phyloP scores from a whole-genome alignment of 2,888 invertebrate genomes.

The Clusia tigrina region DNA sequence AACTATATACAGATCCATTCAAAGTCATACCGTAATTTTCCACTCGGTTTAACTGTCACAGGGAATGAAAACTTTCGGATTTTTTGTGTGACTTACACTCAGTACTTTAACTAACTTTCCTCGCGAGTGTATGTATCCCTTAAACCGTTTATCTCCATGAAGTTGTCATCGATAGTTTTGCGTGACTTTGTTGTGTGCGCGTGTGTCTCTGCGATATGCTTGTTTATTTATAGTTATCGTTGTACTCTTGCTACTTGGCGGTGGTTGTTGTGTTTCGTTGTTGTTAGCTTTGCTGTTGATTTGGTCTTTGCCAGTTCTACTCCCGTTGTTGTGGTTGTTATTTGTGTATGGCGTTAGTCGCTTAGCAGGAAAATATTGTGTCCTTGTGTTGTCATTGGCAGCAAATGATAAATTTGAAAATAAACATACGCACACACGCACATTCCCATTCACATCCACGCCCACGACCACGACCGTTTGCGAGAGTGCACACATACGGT shows the following conservation, averaged over 20 bases:
- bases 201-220: constrained; percentile 21
- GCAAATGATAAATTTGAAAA: constrained; percentile 39
- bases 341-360: constrained; percentile 26
- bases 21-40: too few relatives aligned
- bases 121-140: too few relatives aligned
- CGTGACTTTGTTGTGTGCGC: constrained; percentile 11
- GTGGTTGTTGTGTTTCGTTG: constrained; percentile 12
- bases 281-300: not conserved
- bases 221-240: constrained; percentile 17
- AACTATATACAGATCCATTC: too few relatives aligned
- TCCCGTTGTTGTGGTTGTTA: not conserved
- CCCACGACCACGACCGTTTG: constrained; percentile 18
- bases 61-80: too few relatives aligned
- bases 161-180: constrained; percentile 10
- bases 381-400: constrained; percentile 39
- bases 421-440: constrained; percentile 25
- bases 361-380: constrained; percentile 43
- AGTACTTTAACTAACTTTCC: too few relatives aligned
- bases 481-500: constrained; percentile 23
- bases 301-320: not conserved
- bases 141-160: not conserved
- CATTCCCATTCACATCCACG: constrained; percentile 33
- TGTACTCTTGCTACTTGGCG: constrained; percentile 11
- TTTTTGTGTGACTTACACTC: too few relatives aligned
- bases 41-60: too few relatives aligned